Evolutionary conservation across 2,113 vertebrate genomes (phyloP).

Genomic region (Mobula birostris): DNA sequence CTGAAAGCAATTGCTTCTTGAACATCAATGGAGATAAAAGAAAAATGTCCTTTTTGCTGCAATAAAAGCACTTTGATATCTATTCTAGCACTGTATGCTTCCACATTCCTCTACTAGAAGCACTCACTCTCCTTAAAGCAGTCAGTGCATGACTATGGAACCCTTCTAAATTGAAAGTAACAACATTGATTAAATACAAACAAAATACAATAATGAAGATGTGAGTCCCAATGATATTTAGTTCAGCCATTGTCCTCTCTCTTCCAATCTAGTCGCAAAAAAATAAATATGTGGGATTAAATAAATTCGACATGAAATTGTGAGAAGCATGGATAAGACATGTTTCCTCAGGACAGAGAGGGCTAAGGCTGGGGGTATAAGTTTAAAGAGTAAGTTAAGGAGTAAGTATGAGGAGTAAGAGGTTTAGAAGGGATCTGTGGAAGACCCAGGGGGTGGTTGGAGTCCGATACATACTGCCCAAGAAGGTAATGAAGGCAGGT

Average conservation of each 20-base stretch:
- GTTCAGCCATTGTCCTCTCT: too few species aligned
- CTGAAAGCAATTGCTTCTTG: background rate
- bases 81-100: background rate
- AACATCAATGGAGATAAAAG: constrained; percentile 9
- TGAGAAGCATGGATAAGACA: too few species aligned
- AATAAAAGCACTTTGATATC: background rate
- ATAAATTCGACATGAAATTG: background rate
- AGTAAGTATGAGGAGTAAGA: too few species aligned
- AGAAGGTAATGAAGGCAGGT: too few species aligned
- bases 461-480: too few species aligned
- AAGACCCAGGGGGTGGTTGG: too few species aligned
- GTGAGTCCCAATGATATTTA: background rate
- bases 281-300: background rate
- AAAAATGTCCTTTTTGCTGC: background rate
- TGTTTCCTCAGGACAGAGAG: too few species aligned
- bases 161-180: background rate
- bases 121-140: background rate
- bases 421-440: too few species aligned
- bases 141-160: background rate
- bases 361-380: too few species aligned
- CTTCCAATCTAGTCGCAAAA: background rate
- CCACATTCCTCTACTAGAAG: background rate
- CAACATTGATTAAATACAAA: constrained; percentile 15
- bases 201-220: background rate
- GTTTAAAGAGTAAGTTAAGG: too few species aligned